A percentile compares a stretch with the other conserved stretches of the same genome.
Evolutionary conservation across 2,113 vertebrate genomes (phyloP).

Genomic region (Scalopus aquaticus): DNA sequence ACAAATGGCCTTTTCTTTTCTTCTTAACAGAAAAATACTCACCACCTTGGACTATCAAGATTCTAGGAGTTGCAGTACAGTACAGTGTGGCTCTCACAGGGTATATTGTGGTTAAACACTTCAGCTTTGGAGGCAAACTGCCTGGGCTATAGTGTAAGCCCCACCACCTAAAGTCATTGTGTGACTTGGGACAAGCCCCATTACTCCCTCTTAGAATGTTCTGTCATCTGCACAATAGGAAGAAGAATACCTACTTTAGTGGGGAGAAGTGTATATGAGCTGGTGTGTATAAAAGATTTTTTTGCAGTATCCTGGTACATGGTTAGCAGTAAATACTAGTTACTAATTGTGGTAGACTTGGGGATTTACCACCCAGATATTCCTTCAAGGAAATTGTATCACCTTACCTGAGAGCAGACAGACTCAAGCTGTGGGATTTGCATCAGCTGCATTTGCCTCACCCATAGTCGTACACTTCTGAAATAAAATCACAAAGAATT

Average conservation of each 20-base stretch:
- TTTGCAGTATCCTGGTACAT: background rate
- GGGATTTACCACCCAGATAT: background rate
- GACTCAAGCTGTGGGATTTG: background rate
- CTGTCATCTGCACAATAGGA: background rate
- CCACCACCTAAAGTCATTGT: background rate
- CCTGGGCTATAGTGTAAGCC: background rate
- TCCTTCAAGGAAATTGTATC: background rate
- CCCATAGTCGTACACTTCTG: background rate
- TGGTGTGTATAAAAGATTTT: background rate
- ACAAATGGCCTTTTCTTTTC: background rate
- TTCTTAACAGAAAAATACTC: background rate
- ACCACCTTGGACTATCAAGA: background rate
- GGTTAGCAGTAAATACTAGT: background rate
- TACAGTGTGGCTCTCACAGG: background rate
- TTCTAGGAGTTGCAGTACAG: background rate
- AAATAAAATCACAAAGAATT: background rate
- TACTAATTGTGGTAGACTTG: background rate
- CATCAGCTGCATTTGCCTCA: background rate
- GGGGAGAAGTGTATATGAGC: background rate
- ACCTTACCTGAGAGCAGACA: background rate
- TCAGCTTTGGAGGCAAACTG: background rate
- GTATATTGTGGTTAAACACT: background rate
- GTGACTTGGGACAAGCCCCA: background rate
- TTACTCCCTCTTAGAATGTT: background rate
- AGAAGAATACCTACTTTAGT: background rate